A percentile compares a stretch with the other conserved stretches of the same genome.
These are phyloP conservation scores for Protomyctophum bolini DNA, from an alignment of 2,113 vertebrate genomes.

Conservation along the genomic window DNA sequence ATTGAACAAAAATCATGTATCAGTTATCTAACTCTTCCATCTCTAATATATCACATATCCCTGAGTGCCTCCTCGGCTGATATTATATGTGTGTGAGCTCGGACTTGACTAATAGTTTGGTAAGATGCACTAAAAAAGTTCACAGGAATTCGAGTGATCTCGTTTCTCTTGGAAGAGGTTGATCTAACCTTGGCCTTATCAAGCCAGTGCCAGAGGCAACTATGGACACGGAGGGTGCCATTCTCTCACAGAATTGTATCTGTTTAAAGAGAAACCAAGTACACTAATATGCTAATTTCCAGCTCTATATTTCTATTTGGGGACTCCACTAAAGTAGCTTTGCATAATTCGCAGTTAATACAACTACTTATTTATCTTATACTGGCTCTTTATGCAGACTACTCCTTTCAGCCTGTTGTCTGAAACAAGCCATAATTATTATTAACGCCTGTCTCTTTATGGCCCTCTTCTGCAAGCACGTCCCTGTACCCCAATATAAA, in stretches of 20 bases:
- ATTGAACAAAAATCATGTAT: slow-evolving; percentile 13
- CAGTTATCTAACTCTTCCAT: too few relatives aligned
- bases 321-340: too few relatives aligned
- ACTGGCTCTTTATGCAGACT: too few relatives aligned
- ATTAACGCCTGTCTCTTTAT: too few relatives aligned
- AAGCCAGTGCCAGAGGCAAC: background rate
- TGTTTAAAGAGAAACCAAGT: background rate
- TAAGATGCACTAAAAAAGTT: background rate
- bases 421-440: too few relatives aligned
- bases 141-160: background rate
- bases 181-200: slow-evolving; percentile 1
- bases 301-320: slow-evolving; percentile 7
- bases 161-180: slow-evolving; percentile 1
- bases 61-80: background rate
- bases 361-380: too few relatives aligned
- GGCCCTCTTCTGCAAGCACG: too few relatives aligned
- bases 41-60: background rate
- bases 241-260: background rate
- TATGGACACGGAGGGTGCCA: background rate
- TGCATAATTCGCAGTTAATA: too few relatives aligned
- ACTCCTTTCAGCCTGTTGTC: too few relatives aligned
- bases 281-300: slow-evolving; percentile 14
- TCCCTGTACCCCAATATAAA: too few relatives aligned
- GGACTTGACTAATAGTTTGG: background rate
- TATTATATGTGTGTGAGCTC: slow-evolving; percentile 17